Evolutionary conservation across 92 coral and sea anemone genomes (phyloP), one percentile per base, ranked within the genome.

Genomic region (Epizoanthus stellaris): DNA sequence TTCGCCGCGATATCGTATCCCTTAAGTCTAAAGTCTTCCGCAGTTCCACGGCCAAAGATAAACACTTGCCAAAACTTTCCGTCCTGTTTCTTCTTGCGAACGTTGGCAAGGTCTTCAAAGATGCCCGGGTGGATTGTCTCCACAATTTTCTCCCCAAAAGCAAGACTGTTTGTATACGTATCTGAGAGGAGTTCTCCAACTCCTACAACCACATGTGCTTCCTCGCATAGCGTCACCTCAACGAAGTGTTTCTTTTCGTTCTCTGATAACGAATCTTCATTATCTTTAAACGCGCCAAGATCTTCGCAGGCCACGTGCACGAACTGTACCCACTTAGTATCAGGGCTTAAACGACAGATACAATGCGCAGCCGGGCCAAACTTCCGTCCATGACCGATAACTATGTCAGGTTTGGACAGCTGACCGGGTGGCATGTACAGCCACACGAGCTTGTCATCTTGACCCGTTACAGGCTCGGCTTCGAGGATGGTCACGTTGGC

Each of bases 1-100:
- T 38, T 54, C 5, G 81, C 81, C 5, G 81, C 81, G 49, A 75
- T 75, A 30, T 75, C 81, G 21, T 75, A 75, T 2, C 81, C 81
- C 16, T 75, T 75, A 12, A 75, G 16, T 20, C 58, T 66, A 30
- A 75, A 36, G 36, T 75, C 81, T 16, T 75, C 81, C 1, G 42
- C 66, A n/a, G 81, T 23, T 20, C 81, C 81, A 39, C 81, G 81
- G 59, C 81, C 81, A 75, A 75, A 75, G 49, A 75, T 66, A 17
- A 75, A 25, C 15, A 75, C 67, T 4, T 13, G 56, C 8, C 56
- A 75, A 25, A 49, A 53, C 3, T 34, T 34, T 20, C 45, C 8
- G 17, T 75, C 81, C 34, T 4, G 38, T 2, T 36, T 16, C 16
- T 47, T 57, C 25, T 56, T 65, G 14, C 15, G 23, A 7, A 75